phyloP scores from a whole-genome alignment of 2,888 invertebrate genomes.

The Drosophila hawaiiensis region DNA sequence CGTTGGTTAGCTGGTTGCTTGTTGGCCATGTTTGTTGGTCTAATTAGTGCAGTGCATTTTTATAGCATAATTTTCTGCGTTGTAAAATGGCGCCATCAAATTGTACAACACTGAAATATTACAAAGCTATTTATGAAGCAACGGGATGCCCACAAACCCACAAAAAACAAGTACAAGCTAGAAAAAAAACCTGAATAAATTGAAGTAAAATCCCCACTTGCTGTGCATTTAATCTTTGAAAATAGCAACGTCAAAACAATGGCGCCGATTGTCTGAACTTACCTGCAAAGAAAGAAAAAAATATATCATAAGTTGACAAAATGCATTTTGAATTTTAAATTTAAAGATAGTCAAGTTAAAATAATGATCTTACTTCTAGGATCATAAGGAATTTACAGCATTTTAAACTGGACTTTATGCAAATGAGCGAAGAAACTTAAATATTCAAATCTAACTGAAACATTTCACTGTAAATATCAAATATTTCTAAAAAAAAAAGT shows the following conservation, averaged over 20 bases:
- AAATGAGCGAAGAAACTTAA: background rate
- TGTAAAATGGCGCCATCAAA: slow-evolving; percentile 69
- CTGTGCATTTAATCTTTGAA: slow-evolving; percentile 7
- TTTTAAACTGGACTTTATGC: background rate
- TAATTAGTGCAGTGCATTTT: slow-evolving; percentile 78
- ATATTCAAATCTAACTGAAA: background rate
- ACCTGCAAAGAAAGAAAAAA: slow-evolving; percentile 44
- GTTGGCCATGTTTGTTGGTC: slow-evolving; percentile 72
- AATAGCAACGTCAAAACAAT: slow-evolving; percentile 7
- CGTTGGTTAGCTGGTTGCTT: slow-evolving; percentile 26
- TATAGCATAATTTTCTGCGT: slow-evolving; percentile 78
- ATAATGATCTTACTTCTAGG: no score
- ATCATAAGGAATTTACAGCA: background rate
- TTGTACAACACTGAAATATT: slow-evolving; percentile 74
- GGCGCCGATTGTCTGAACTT: slow-evolving; percentile 12
- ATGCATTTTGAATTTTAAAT: background rate
- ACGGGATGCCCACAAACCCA: slow-evolving; percentile 19
- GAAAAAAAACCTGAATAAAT: slow-evolving; percentile 15
- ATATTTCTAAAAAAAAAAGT: background rate
- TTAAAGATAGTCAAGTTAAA: background rate
- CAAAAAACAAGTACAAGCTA: slow-evolving; percentile 15
- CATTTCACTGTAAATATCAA: background rate
- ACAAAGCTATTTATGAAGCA: slow-evolving; percentile 77
- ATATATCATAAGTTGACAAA: slow-evolving; percentile 2
- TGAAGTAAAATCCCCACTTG: slow-evolving; percentile 2